phyloP scores from a whole-genome alignment of 2,113 vertebrate species.

The Rhodinocichla rosea region DNA sequence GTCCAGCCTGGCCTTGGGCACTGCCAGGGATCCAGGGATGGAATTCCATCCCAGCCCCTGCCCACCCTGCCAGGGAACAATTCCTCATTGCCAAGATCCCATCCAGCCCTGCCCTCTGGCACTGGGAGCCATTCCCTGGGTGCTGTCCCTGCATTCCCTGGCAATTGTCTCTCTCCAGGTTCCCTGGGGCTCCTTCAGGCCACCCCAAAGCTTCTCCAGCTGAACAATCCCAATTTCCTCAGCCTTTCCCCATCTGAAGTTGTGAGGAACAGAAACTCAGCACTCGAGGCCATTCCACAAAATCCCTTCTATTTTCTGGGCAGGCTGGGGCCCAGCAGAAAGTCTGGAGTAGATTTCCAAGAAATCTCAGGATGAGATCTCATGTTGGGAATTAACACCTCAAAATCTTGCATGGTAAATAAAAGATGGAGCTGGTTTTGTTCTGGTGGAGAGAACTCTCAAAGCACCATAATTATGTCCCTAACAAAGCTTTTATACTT shows the following conservation, averaged over 20 bases:
- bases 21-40: not conserved
- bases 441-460: not conserved
- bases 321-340: not conserved
- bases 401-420: not conserved
- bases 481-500: not conserved
- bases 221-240: not conserved
- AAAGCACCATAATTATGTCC: not conserved
- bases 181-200: not conserved
- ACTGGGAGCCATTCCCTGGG: not conserved
- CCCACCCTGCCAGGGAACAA: not conserved
- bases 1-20: not conserved
- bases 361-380: not conserved
- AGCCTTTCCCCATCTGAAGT: not conserved
- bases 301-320: not conserved
- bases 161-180: rapidly evolving
- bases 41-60: rapidly evolving
- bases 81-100: not conserved
- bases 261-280: not conserved
- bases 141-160: not conserved
- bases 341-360: not conserved
- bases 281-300: not conserved
- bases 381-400: not conserved
- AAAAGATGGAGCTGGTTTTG: not conserved
- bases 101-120: not conserved
- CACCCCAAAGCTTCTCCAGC: not conserved